Conservation (phyloP, 1,140 invertebrate genomes). For the Papilio glaucus region DNA sequence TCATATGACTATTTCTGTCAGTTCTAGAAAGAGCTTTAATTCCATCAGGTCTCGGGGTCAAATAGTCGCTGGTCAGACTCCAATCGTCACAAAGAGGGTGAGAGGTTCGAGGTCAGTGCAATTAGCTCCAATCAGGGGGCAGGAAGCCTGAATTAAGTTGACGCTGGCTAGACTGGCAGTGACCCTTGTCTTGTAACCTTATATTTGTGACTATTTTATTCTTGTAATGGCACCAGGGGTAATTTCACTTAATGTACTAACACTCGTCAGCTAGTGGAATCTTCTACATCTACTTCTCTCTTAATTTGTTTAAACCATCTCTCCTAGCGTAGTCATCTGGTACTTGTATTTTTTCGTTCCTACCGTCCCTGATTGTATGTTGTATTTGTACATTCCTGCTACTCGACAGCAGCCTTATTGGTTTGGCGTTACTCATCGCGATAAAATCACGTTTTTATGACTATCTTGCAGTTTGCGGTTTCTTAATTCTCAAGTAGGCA, state of each 20-base stretch:
- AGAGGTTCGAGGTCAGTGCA: conserved; percentile 58
- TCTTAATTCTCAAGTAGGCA: background rate
- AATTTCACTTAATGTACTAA: no score
- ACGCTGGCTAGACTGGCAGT: conserved; percentile 51
- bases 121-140: conserved; percentile 71
- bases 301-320: no score
- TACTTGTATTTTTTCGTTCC: background rate
- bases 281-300: background rate
- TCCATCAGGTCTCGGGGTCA: conserved; percentile 46
- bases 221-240: background rate
- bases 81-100: conserved; percentile 57
- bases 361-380: background rate
- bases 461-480: conserved; percentile 5
- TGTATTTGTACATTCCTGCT: no score
- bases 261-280: no score
- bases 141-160: conserved; percentile 68
- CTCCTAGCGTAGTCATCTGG: no score
- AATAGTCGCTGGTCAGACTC: conserved; percentile 53
- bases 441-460: conserved; percentile 11
- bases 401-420: background rate
- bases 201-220: background rate
- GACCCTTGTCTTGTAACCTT: conserved; percentile 37
- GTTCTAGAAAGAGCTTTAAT: conserved; percentile 32
- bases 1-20: background rate
- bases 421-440: conserved; percentile 10